Percentiles rank a stretch among this genome's conserved stretches.
phyloP scores from a whole-genome alignment of 2,113 vertebrate species.

The Hirundichthys speculiger region DNA sequence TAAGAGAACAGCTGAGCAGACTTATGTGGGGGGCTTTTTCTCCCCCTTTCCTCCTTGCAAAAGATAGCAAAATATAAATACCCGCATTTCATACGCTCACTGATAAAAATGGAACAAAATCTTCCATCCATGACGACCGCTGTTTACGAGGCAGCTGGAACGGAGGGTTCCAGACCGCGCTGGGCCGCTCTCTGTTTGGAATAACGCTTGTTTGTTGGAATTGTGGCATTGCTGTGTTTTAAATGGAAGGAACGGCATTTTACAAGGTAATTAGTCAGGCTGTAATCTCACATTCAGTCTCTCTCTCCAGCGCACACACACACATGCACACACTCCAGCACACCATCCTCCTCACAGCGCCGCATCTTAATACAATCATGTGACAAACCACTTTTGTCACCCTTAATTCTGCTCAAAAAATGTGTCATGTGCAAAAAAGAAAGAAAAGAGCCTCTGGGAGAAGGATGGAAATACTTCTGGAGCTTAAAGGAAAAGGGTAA shows the following conservation, averaged over 20 bases:
- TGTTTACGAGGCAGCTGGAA: conserved; percentile 68
- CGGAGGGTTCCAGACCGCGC: conserved; percentile 50
- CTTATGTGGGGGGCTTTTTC: conserved; percentile 21
- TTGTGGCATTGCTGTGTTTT: conserved; percentile 67
- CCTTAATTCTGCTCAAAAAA: conserved; percentile 24
- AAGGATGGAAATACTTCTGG: conserved; percentile 1
- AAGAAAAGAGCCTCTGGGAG: no score
- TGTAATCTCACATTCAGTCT: conserved; percentile 49
- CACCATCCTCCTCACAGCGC: conserved; percentile 1
- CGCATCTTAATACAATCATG: conserved; percentile 55
- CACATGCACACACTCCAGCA: background rate
- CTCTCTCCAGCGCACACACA: background rate
- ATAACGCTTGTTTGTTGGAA: conserved; percentile 71
- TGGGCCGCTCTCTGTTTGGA: conserved; percentile 55
- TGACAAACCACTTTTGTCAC: conserved; percentile 56
- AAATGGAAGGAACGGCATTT: conserved; percentile 71
- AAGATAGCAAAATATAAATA: conserved; percentile 65
- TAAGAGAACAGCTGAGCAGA: conserved; percentile 39
- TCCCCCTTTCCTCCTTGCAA: conserved; percentile 20
- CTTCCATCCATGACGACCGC: conserved; percentile 49
- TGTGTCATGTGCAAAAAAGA: conserved; percentile 30
- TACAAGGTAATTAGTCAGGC: conserved; percentile 73
- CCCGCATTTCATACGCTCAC: conserved; percentile 31
- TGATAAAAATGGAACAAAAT: conserved; percentile 62
- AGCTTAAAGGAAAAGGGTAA: background rate